Base-by-base conservation (phyloP, 2,797 vertebrate genomes). In the Perodicticus potto region DNA sequence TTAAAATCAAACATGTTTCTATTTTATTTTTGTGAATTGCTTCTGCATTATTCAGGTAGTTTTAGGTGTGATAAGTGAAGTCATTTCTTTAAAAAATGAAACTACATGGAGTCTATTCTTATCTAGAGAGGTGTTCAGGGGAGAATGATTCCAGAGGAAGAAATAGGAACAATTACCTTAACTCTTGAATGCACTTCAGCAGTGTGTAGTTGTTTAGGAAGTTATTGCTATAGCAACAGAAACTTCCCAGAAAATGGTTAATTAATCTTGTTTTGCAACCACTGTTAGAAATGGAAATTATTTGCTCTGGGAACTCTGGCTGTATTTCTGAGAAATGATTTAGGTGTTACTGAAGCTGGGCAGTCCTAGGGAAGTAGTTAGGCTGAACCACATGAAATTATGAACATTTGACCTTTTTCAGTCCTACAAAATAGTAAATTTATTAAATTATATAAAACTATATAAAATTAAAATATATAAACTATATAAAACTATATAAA, bases 241-340 rank as follows among this genome's bases (percentile, higher is more conserved):
- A 95, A 89, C 73, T 80, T 77, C 57, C 34, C 34, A 84, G 72
- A 91, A 95, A 92, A 90, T 95, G 16, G 37, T 34, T 34, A 73
- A 74, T 87, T 22, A 93, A 55, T 86, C 49, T 96, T 91, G 29
- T 92, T 91, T 77, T 94, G 81, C 43, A 87, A 22, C n/a, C 63
- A 37, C 32, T 91, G 63, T 77, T 83, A 34, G 32, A 93, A 95
- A 77, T 95, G 83, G 40, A 94, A 96, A 88, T 88, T 63, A 69
- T 77, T 96, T 93, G 49, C 63, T 84, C 69, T 86, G 84, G 78
- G 69, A 95, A 93, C 40, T 16, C 32, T 70, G 70, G 25, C 37
- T 93, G 4, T 77, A 77, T 94, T 94, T 97, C 73, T 96, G 16
- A 86, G 93, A 83, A 93, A 72, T 76, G 61, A 73, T 61, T 82